Evolutionary conservation across 2,113 vertebrate species (phyloP), one percentile per base, ranked within the genome.

Genomic region (Condylura cristata): DNA sequence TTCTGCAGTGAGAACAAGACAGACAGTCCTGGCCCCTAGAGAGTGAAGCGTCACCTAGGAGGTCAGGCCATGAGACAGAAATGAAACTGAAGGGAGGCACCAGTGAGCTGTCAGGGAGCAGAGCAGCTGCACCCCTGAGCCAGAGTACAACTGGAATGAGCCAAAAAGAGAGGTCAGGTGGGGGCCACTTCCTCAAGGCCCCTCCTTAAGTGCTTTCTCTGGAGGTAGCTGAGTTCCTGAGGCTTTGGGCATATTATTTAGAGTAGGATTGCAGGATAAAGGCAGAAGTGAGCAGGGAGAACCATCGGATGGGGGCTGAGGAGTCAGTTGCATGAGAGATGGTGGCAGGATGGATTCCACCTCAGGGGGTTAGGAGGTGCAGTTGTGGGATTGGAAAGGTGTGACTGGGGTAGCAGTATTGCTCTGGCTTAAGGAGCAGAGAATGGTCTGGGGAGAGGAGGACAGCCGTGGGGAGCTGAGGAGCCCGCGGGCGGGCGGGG

Each of bases 401-500:
- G 37, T 74, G 68, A 81, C 60, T 37, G 76, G 61, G 60, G 12
- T 6, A 37, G 58, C 2, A 4, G 34, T 48, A 22, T 26, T 32
- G 5, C 32, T 65, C 72, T 46, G 51, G 39, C 30, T 46, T 41
- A 13, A 24, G 28, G 60, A 66, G 39, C 61, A 37, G 34, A 11
- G 56, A 22, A 30, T 78, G 86, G 34, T 30, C 68, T 74, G 58
- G 20, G 44, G 58, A 41, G 24, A 22, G 28, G 78, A 28, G 13
- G 20, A 28, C 8, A 32, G 78, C 68, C 0, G 0, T 37, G 81
- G 72, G 28, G 37, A 89, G 68, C 1, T 4, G 58, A 66, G 39
- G 16, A 30, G 20, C 56, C 20, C 2, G 53, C 53, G 28, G 0
- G 74, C 41, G 6, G 0, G 4, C 3, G 22, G 48, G 60, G 14